phyloP scores from a whole-genome alignment of 2,113 vertebrate genomes.

The Alethe diademata region DNA sequence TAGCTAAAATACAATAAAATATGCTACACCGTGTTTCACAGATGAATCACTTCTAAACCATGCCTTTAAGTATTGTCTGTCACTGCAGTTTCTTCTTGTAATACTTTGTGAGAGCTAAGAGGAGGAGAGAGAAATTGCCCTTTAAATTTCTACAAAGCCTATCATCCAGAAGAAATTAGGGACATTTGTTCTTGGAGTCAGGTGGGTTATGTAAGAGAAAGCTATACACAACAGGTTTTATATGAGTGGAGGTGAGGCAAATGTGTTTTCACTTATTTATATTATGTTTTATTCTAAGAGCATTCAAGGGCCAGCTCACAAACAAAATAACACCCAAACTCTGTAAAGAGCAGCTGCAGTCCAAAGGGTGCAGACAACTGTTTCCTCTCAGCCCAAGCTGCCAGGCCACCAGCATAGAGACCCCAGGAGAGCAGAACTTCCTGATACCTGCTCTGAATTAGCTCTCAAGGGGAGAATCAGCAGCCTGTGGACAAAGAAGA shows the following conservation, averaged over 20 bases:
- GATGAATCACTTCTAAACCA: slow-evolving; percentile 57
- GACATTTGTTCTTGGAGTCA: slow-evolving; percentile 49
- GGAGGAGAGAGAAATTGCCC: slow-evolving; percentile 48
- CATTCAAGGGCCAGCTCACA: not conserved
- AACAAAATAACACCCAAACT: not conserved
- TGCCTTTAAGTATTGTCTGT: slow-evolving; percentile 49
- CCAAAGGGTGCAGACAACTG: not conserved
- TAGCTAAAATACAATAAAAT: slow-evolving; percentile 59
- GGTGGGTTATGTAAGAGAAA: slow-evolving; percentile 2
- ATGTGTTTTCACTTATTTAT: slow-evolving; percentile 28
- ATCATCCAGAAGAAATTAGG: slow-evolving; percentile 51
- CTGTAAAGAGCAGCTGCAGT: not conserved
- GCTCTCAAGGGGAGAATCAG: not conserved
- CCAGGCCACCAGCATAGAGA: not conserved
- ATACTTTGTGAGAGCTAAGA: slow-evolving; percentile 26
- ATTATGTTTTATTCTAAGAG: not conserved
- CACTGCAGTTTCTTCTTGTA: slow-evolving; percentile 42
- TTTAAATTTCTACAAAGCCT: slow-evolving; percentile 53
- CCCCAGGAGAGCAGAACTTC: not conserved
- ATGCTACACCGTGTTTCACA: slow-evolving; percentile 35
- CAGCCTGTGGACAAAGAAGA: not conserved
- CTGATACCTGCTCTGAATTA: not conserved
- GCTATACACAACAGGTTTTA: slow-evolving; percentile 21
- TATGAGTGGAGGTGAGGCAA: not conserved
- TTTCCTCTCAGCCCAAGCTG: not conserved